A percentile compares a stretch with the other conserved stretches of the same genome.
phyloP scores from a whole-genome alignment of 2,113 vertebrate genomes.

The Orcinus orca region DNA sequence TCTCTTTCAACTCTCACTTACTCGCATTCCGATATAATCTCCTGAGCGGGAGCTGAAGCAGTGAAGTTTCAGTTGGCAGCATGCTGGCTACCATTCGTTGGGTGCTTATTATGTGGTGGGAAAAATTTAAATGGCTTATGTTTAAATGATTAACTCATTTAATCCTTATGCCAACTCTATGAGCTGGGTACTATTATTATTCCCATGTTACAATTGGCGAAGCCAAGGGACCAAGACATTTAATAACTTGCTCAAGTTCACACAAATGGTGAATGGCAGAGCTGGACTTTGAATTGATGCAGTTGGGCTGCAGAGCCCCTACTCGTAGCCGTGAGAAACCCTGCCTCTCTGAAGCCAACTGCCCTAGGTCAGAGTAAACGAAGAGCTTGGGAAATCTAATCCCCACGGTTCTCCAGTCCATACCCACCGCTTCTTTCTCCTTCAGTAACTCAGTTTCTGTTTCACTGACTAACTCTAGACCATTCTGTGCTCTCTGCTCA shows the following conservation, averaged over 20 bases:
- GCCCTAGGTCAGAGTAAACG: not conserved
- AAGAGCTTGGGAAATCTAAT: not conserved
- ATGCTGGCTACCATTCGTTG: not conserved
- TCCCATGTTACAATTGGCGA: not conserved
- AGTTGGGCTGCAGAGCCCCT: not conserved
- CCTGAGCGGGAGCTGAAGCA: not conserved
- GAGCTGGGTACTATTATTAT: not conserved
- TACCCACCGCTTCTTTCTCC: not conserved
- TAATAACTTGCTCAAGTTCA: not conserved
- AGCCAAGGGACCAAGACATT: not conserved
- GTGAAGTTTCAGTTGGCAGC: constrained; percentile 13
- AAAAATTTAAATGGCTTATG: constrained; percentile 29
- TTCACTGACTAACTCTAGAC: not conserved
- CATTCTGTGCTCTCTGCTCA: not conserved
- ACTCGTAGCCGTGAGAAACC: not conserved
- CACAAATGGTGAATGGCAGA: not conserved
- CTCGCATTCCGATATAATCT: constrained; percentile 19
- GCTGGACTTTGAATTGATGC: not conserved
- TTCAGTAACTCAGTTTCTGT: not conserved
- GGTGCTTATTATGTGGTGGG: constrained; percentile 42
- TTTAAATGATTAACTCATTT: constrained; percentile 24
- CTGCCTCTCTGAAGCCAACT: not conserved
- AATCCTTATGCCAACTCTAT: not conserved
- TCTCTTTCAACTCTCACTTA: not conserved
- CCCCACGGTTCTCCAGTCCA: not conserved